Conservation (phyloP, 2,888 invertebrate genomes). For the Tribolium freemani region DNA sequence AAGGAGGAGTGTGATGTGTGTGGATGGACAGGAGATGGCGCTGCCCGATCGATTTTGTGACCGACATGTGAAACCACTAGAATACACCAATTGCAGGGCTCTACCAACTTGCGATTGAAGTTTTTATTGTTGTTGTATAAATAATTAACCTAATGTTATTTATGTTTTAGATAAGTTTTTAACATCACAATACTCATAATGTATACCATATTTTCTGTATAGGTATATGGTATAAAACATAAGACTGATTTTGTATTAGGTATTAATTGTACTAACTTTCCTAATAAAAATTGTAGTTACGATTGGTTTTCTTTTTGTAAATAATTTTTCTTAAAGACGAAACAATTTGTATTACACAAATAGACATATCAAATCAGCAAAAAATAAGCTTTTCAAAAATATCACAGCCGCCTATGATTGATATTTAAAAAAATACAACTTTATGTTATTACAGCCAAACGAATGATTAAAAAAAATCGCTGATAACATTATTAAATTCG, state of each 20-base stretch:
- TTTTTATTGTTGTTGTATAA: slow-evolving; percentile 17
- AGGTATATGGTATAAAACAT: slow-evolving; percentile 24
- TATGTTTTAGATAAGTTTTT: slow-evolving; percentile 2
- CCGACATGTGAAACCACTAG: slow-evolving; percentile 75
- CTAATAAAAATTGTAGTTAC: slow-evolving; percentile 31
- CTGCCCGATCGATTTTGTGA: slow-evolving; percentile 83
- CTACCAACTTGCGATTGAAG: slow-evolving; percentile 58
- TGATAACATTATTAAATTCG: no score
- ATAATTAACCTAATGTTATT: slow-evolving; percentile 23
- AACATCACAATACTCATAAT: slow-evolving; percentile 18
- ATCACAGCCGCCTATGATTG: no score
- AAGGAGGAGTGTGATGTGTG: slow-evolving; percentile 80
- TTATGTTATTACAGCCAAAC: no score
- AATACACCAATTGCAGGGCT: slow-evolving; percentile 76
- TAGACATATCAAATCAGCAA: no score
- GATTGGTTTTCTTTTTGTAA: not conserved
- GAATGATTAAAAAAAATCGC: no score
- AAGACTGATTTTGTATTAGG: slow-evolving; percentile 47
- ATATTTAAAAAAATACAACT: no score
- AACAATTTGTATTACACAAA: no score
- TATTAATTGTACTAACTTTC: slow-evolving; percentile 34
- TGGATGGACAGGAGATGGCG: slow-evolving; percentile 83
- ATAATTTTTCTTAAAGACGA: no score
- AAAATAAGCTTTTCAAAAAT: no score
- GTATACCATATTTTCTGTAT: not conserved